A percentile compares a stretch with the other conserved stretches of the same genome.
phyloP scores from a whole-genome alignment of 92 coral and sea anemone species.

The Porites evermanni region DNA sequence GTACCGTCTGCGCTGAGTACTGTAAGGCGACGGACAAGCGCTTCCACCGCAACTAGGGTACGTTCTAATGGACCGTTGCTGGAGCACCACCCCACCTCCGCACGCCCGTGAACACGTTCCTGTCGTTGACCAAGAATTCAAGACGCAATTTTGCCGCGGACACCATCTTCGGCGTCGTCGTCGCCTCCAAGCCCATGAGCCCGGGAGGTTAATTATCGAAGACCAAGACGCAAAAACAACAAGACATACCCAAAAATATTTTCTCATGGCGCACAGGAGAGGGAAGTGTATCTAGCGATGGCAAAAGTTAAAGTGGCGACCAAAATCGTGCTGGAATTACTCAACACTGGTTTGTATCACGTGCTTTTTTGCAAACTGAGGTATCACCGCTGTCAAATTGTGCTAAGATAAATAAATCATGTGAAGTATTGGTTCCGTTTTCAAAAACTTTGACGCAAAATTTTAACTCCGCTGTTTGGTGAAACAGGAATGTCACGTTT shows the following conservation, averaged over 20 bases:
- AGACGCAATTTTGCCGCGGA: neutral
- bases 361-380: too few species aligned
- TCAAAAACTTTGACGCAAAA: too few species aligned
- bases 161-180: slow-evolving; percentile 11
- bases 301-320: neutral
- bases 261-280: neutral
- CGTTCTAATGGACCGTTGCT: neutral
- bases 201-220: slow-evolving; percentile 3
- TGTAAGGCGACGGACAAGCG: slow-evolving; percentile 14
- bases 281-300: neutral
- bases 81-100: slow-evolving; percentile 15
- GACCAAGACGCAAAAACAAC: neutral
- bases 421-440: too few species aligned
- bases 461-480: too few species aligned
- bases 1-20: neutral
- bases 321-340: neutral
- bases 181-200: neutral
- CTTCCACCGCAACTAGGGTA: slow-evolving; percentile 29
- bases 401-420: too few species aligned
- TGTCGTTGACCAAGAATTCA: neutral
- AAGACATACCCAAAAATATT: neutral
- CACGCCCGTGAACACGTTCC: slow-evolving; percentile 44
- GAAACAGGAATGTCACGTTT: too few species aligned
- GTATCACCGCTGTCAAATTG: too few species aligned
- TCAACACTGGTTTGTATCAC: too few species aligned